Base-by-base conservation (phyloP, 2,888 invertebrate species). In the Oscheius sp. region DNA sequence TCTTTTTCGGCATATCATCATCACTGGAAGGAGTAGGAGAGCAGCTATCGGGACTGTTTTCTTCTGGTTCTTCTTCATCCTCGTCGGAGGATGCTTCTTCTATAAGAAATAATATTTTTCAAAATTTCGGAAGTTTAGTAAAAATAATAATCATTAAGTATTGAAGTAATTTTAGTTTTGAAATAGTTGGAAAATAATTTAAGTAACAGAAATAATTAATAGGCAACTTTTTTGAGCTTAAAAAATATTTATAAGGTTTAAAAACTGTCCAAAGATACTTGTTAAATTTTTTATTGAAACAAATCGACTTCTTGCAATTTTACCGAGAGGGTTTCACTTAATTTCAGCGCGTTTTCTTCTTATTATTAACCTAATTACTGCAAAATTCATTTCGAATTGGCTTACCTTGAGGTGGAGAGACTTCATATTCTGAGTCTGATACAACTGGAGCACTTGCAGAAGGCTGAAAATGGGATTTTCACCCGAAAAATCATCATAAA, bases 1-100 rank as follows among this genome's bases (percentile, higher is more conserved):
- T 45, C 38, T 36, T 70, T 36, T 38, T 49, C 6, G 45, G 14
- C 9, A 51, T 36, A n/a, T 64, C 38, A 17, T 61, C 45, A 5
- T 22, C 30, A 45, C n/a, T 32, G 20, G 66, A 56, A n/a, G 54
- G n/a, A 6, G 28, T 20, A 24, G 63, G 51, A 1, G 38, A n/a
- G 36, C 20, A 12, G 24, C 66, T 66, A 26, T 32, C 41, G 12
- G 4, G 30, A 22, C 28, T 24, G 33, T 38, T 66, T 26, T 44
- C 30, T n/a, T 22, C 45, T 32, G 24, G 22, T 38, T 65, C 66
- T 14, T 38, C 38, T 14, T 59, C 59, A 22, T 44, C 59, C 9
- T 36, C 38, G 2, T 38, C 59, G 20, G 28, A 28, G 28, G 17
- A 44, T 8, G n/a, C n/a, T n/a, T 17, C 14, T 54, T 36, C 54